Conservation (phyloP, 2,888 invertebrate genomes). For the Oscheius sp. region DNA sequence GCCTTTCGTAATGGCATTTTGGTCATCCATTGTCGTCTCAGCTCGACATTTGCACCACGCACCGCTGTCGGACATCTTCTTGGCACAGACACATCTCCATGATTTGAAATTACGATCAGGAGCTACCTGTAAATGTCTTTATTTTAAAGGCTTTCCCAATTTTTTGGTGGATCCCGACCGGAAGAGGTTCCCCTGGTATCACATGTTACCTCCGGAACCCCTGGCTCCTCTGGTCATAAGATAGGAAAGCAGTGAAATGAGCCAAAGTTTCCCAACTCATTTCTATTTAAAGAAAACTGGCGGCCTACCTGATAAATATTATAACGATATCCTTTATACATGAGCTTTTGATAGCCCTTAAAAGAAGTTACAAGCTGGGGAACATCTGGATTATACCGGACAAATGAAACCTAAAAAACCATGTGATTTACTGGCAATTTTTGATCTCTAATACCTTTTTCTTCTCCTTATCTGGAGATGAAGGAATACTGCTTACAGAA, state of each 20-base stretch:
- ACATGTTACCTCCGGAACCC: neutral
- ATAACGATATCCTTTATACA: conserved; percentile 72
- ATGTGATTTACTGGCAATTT: neutral
- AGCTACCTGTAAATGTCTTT: conserved; percentile 47
- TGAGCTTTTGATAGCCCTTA: conserved; percentile 72
- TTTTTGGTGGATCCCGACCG: neutral
- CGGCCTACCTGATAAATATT: conserved; percentile 69
- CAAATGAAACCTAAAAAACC: conserved; percentile 52
- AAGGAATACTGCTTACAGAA: conserved; percentile 58
- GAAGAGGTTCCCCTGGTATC: too few species aligned
- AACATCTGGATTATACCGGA: conserved; percentile 67
- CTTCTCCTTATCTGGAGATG: conserved; percentile 60
- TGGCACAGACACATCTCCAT: conserved; percentile 72
- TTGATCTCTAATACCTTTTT: conserved; percentile 47
- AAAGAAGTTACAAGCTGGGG: conserved; percentile 72
- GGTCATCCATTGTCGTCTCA: conserved; percentile 70
- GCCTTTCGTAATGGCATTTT: conserved; percentile 69
- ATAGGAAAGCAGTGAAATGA: neutral
- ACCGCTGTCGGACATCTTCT: conserved; percentile 68
- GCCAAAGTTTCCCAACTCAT: too few species aligned
- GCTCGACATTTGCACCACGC: conserved; percentile 71
- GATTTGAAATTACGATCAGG: conserved; percentile 67
- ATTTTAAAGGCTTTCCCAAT: neutral
- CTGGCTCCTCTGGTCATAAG: neutral
- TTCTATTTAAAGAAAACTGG: neutral